Percentiles rank a stretch among this genome's conserved stretches.
These are phyloP conservation scores for Bathynomus jamesi DNA, from an alignment of 1,140 invertebrate species.

Conservation along the genomic window DNA sequence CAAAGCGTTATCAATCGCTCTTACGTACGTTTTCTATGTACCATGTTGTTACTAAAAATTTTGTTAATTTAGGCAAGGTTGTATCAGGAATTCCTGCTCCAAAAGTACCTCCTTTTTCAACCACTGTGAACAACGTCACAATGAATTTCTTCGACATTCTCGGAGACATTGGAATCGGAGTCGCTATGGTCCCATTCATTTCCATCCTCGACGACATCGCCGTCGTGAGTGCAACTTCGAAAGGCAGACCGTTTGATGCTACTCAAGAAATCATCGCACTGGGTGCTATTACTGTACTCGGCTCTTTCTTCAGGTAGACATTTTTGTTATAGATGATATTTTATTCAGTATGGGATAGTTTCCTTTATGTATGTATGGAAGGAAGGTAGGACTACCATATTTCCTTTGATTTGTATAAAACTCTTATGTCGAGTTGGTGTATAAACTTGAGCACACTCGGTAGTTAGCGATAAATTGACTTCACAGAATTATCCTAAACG, in stretches of 20 bases:
- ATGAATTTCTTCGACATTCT: slow-evolving; percentile 51
- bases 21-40: too few species aligned
- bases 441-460: too few species aligned
- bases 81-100: slow-evolving; percentile 25
- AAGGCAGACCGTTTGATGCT: slow-evolving; percentile 57
- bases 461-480: too few species aligned
- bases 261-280: slow-evolving; percentile 74
- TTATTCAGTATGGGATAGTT: too few species aligned
- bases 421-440: too few species aligned
- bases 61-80: slow-evolving; percentile 26
- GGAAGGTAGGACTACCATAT: too few species aligned
- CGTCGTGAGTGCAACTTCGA: slow-evolving; percentile 64
- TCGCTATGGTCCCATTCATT: slow-evolving; percentile 65
- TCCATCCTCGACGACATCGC: slow-evolving; percentile 72
- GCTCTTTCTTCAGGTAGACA: slow-evolving; percentile 65
- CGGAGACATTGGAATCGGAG: slow-evolving; percentile 60
- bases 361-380: too few species aligned
- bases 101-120: slow-evolving; percentile 24
- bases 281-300: slow-evolving; percentile 78
- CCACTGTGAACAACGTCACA: slow-evolving; percentile 20
- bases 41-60: too few species aligned
- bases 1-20: too few species aligned
- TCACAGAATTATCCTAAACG: too few species aligned
- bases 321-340: too few species aligned
- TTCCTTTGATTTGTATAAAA: too few species aligned